Conservation (phyloP, 2,113 vertebrate genomes). For the Eupsittula cactorum region DNA sequence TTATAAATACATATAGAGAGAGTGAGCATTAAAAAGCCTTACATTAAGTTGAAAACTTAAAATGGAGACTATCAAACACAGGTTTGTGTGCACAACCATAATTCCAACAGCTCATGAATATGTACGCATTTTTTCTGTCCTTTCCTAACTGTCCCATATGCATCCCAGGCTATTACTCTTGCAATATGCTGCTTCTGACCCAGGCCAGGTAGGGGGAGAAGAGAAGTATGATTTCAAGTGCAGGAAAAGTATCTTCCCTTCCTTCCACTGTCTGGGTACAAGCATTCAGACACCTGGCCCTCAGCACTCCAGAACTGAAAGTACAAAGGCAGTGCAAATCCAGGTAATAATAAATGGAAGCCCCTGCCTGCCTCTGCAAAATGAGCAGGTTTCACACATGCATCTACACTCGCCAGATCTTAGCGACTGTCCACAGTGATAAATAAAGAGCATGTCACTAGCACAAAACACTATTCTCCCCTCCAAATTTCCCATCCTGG, state of each 20-base stretch:
- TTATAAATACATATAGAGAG: not conserved
- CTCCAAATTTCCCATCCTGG: not conserved
- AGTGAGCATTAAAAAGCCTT: not conserved
- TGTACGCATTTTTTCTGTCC: accelerated
- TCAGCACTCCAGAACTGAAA: not conserved
- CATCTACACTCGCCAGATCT: accelerated
- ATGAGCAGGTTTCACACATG: not conserved
- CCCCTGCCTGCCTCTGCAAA: not conserved
- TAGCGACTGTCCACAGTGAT: not conserved
- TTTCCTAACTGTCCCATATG: not conserved
- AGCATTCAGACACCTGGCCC: not conserved
- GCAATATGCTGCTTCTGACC: not conserved
- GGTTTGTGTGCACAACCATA: not conserved
- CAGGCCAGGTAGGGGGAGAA: not conserved
- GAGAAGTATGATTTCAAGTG: not conserved
- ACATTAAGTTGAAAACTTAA: not conserved
- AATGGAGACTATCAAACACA: not conserved
- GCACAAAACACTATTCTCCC: accelerated
- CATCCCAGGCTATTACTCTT: accelerated
- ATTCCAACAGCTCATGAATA: not conserved
- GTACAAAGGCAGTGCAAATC: not conserved
- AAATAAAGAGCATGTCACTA: accelerated
- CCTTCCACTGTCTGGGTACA: not conserved
- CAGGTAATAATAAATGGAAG: not conserved
- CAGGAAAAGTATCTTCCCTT: not conserved